Percentiles rank a stretch among this genome's conserved stretches.
phyloP scores from a whole-genome alignment of 2,113 vertebrate species.

The Sminthopsis crassicaudata region DNA sequence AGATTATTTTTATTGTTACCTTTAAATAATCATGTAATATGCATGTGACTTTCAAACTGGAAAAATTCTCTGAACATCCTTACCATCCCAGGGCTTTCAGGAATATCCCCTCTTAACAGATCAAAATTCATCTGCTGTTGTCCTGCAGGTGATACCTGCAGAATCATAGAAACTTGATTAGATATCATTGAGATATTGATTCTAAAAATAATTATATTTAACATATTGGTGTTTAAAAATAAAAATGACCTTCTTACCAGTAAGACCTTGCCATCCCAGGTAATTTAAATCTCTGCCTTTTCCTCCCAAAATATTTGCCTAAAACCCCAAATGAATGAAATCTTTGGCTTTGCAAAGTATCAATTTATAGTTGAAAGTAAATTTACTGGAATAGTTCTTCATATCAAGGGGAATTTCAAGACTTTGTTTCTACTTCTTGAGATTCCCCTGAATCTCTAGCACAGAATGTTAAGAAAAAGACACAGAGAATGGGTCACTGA shows the following conservation, averaged over 20 bases:
- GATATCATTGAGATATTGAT: not conserved
- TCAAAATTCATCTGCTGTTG: slow-evolving; percentile 54
- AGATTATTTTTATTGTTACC: not conserved
- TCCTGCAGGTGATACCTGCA: slow-evolving; percentile 53
- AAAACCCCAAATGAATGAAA: not conserved
- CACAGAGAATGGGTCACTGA: not conserved
- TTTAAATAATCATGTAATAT: not conserved
- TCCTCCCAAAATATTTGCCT: slow-evolving; percentile 13
- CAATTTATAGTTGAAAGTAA: not conserved
- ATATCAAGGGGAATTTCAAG: not conserved
- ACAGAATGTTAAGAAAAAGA: not conserved
- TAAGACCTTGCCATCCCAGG: not conserved
- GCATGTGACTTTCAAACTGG: not conserved
- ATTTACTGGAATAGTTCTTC: not conserved
- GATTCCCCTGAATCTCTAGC: not conserved
- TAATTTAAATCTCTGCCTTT: not conserved
- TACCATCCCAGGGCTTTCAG: slow-evolving; percentile 51
- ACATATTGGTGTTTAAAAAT: not conserved
- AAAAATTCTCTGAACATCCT: not conserved
- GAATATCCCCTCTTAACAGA: slow-evolving; percentile 11
- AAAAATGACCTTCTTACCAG: not conserved
- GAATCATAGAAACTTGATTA: not conserved
- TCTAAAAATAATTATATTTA: not conserved
- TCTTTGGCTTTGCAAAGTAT: not conserved
- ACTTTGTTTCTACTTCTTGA: not conserved